Evolutionary conservation across 1,140 invertebrate species (phyloP).

Genomic region (Hycleus cichorii): DNA sequence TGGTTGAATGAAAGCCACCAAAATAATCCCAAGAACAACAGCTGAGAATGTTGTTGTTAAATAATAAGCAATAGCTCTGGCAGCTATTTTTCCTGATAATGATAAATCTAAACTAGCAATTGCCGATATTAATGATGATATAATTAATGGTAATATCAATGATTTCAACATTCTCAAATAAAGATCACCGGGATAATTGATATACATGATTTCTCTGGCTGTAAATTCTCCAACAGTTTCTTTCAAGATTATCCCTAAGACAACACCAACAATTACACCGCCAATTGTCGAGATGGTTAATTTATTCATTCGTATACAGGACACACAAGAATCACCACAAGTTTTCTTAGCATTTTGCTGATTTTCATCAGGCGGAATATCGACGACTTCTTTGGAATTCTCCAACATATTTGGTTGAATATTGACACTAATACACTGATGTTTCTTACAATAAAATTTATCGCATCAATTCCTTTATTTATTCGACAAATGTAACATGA

Average conservation of each 20-base stretch:
- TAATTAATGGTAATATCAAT: conserved; percentile 66
- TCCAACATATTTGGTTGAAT: no score
- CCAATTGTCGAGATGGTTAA: conserved; percentile 60
- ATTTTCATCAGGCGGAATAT: no score
- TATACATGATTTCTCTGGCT: conserved; percentile 56
- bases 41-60: conserved; percentile 67
- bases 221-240: conserved; percentile 42
- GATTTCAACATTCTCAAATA: conserved; percentile 69
- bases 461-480: no score
- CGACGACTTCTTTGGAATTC: no score
- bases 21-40: conserved; percentile 65
- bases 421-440: no score
- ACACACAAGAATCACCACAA: no score
- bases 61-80: conserved; percentile 66
- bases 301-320: conserved; percentile 42
- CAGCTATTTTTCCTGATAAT: conserved; percentile 57
- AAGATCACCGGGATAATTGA: conserved; percentile 59
- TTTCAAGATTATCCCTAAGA: conserved; percentile 55
- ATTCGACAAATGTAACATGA: no score
- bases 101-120: conserved; percentile 61
- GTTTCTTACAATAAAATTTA: no score
- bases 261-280: conserved; percentile 57
- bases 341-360: no score
- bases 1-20: conserved; percentile 64
- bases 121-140: conserved; percentile 65